Conservation (phyloP, 35 echinoderm and acorn worm genomes). For the Chiridota heheva region DNA sequence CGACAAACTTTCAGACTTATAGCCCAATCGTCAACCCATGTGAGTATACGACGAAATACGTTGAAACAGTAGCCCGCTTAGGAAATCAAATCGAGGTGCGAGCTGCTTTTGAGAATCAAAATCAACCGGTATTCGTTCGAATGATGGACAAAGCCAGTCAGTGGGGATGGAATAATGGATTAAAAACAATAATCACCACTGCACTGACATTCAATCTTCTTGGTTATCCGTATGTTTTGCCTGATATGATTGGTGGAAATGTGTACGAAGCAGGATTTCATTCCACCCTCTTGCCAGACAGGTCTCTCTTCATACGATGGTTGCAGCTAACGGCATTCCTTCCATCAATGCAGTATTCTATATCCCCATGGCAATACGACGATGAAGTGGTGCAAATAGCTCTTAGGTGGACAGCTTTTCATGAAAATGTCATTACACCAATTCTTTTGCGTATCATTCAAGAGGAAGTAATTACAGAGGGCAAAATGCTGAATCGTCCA, state of each 20-base stretch:
- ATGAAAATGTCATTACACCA: slow-evolving; percentile 68
- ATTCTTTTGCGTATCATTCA: slow-evolving; percentile 37
- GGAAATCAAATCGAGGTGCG: slow-evolving; percentile 83
- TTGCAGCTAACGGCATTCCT: slow-evolving; percentile 93
- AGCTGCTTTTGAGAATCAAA: slow-evolving; percentile 83
- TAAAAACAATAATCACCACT: slow-evolving; percentile 88
- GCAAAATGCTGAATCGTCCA: slow-evolving; percentile 64
- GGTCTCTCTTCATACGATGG: slow-evolving; percentile 91
- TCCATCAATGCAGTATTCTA: slow-evolving; percentile 95
- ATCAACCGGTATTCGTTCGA: slow-evolving; percentile 80
- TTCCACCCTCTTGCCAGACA: slow-evolving; percentile 40
- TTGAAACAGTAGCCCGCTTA: slow-evolving; percentile 74
- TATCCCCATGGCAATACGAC: slow-evolving; percentile 96
- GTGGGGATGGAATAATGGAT: slow-evolving; percentile 94
- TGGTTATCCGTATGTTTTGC: slow-evolving; percentile 86
- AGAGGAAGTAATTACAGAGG: slow-evolving; percentile 35
- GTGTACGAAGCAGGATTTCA: slow-evolving; percentile 88
- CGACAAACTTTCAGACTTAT: slow-evolving; percentile 52
- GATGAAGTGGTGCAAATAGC: slow-evolving; percentile 67
- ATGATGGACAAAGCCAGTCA: slow-evolving; percentile 98
- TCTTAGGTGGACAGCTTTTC: slow-evolving; percentile 61
- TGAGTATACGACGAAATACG: slow-evolving; percentile 78
- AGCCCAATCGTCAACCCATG: slow-evolving; percentile 69
- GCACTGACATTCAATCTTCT: slow-evolving; percentile 83
- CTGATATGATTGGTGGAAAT: slow-evolving; percentile 99